Base-by-base conservation (phyloP, 64 coral and sea anemone genomes). In the Astreopora myriophthalma region DNA sequence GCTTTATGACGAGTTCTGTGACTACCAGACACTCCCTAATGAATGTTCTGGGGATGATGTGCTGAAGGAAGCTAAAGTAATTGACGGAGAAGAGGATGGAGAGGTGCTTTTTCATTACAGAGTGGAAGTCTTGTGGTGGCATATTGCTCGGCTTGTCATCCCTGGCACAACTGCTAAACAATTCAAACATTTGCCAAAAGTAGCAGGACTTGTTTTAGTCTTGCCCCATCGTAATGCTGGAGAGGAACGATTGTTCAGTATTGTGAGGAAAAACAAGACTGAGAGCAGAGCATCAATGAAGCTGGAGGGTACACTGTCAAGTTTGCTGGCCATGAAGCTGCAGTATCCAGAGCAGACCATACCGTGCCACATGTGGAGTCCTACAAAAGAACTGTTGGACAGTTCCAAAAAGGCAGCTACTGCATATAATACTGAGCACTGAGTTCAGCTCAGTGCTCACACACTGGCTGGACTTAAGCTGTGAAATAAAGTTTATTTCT, bases 241-340 rank as follows among this genome's bases (percentile, higher is more conserved):
- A 51, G 86, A 94, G 52, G 86, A 94, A 62, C 65, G 32, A 52
- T 65, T 94, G 13, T 89, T 94, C 61, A 89, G 86, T 61, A 93
- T 93, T 74, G 61, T 93, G 34, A 35, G 85, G 35, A 90, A 80
- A 69, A 90, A 80, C 75, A 90, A 91, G 68, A 91, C 77, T 2
- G 66, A 76, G 48, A 89, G 89, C 48, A 60, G 68, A 39, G 63
- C 44, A 73, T 75, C 34, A 34, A 60, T 93, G 62, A 69, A 82
- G 48, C 85, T 39, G 36, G 71, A 82, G 44, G 85, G 52, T 40
- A 93, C 73, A 46, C 86, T 93, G 38, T 72, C 44, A 66, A 93
- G 74, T 74, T 79, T 83, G 34, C 4, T 94, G 75, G 71, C 75
- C 78, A 74, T 94, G 33, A 94, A 89, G 68, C 69, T 88, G 44